These are phyloP conservation scores for Benthosema pterotum DNA, from an alignment of 2,797 vertebrate species.

Conservation along the genomic window DNA sequence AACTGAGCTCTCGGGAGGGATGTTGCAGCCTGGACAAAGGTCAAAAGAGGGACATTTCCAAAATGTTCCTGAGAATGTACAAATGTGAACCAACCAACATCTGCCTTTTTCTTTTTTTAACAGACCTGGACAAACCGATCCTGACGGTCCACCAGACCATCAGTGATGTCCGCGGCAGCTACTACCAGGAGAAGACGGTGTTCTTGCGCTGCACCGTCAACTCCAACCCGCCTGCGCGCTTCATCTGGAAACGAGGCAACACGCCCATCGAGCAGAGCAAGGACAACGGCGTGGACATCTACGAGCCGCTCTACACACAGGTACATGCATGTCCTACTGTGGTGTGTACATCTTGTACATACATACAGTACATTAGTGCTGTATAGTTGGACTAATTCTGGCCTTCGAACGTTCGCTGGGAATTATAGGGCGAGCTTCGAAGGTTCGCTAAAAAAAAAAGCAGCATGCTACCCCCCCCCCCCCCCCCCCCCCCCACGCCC, in stretches of 20 bases:
- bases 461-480: too few species aligned
- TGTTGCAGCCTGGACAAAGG: too few species aligned
- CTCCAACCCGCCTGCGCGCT: conserved; percentile 96
- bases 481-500: too few species aligned
- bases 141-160: conserved; percentile 97
- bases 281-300: conserved; percentile 97
- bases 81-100: too few species aligned
- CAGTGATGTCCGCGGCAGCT: conserved; percentile 94
- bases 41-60: too few species aligned
- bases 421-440: too few species aligned
- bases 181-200: conserved; percentile 98
- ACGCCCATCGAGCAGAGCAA: conserved; percentile 92
- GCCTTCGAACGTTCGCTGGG: too few species aligned
- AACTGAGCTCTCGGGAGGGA: too few species aligned
- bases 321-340: conserved; percentile 58
- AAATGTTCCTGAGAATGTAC: too few species aligned
- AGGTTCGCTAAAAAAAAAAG: too few species aligned
- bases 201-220: conserved; percentile 97
- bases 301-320: conserved; percentile 98
- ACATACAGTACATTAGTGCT: background rate
- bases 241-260: conserved; percentile 94
- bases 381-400: too few species aligned
- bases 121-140: conserved; percentile 92
- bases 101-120: too few species aligned
- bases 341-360: background rate